Base-by-base conservation (phyloP, 1,140 invertebrate species). In the Brachionus rotundiformis region DNA sequence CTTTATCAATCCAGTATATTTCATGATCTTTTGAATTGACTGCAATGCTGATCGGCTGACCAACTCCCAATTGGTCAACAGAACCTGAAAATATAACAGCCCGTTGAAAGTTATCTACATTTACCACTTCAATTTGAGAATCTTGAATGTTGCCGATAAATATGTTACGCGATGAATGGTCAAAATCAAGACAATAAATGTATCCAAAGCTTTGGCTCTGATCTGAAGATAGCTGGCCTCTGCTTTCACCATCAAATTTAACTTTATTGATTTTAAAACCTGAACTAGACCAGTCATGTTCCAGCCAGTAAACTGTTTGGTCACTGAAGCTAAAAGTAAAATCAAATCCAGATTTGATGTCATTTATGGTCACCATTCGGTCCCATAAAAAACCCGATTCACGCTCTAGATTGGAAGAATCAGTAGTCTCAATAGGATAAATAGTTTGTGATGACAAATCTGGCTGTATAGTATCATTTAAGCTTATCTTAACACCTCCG, bases 1-100 rank as follows among this genome's bases (percentile, higher is more conserved):
- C 97, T 83, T 94, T 93, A 86, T 99, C 97, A 2, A 96, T 91
- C 96, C 96, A 99, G 88, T 95, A 98, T 6, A 98, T 87, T 89
- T 93, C 93, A 49, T 92, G 92, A 84, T 77, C 44, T 7, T 54
- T 11, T 4, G 7, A 33, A 41, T 54, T 54, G 29, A 77, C n/a
- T 8, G 25, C 31, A n/a, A 54, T 33, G 2, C 29, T 59, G 4
- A 54, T 59, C 13, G 49, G 49, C 19, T 77, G 25, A 31, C 49
- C 49, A 2, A 73, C 68, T 5, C 68, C 68, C 4, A 11, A 8
- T 10, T 73, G 36, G 16, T 29, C 16, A 8, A 54, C 25, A 49
- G 25, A 54, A 33, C 49, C 75, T 2, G 75, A 54, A 29, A 77
- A 36, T 19, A 77, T 31, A n/a, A 59, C 19, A 54, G 75, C 19